These are phyloP conservation scores for Ceratoteleas bidentatus DNA, from an alignment of 1,140 invertebrate species.

Conservation along the genomic window DNA sequence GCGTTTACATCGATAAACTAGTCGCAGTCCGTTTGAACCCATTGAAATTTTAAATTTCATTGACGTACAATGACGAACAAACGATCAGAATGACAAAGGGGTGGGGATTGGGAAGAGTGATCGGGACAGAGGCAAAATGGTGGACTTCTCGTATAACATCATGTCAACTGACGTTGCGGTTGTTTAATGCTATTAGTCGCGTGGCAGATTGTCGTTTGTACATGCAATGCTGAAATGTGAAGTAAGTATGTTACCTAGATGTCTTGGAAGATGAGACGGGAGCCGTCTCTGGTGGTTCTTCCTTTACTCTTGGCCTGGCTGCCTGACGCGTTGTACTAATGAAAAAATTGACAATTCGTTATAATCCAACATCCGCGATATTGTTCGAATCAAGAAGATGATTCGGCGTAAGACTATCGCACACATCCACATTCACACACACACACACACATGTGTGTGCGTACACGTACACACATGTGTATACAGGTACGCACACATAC, in stretches of 20 bases:
- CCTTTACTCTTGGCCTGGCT: conserved; percentile 82
- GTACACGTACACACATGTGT: too few relatives aligned
- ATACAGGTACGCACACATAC: too few relatives aligned
- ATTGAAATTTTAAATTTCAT: too few relatives aligned
- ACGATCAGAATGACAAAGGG: too few relatives aligned
- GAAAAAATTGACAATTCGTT: conserved; percentile 83
- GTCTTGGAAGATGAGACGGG: conserved; percentile 79
- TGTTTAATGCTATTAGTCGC: conserved; percentile 54
- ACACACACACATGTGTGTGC: too few relatives aligned
- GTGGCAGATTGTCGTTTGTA: conserved; percentile 63
- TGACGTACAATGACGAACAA: too few relatives aligned
- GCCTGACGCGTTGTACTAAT: conserved; percentile 85
- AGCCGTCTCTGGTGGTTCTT: conserved; percentile 81
- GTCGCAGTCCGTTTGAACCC: too few relatives aligned
- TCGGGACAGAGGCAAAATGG: conserved; percentile 3
- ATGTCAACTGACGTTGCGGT: conserved; percentile 53
- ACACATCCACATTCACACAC: too few relatives aligned
- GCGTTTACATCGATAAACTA: too few relatives aligned
- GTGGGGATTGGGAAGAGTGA: too few relatives aligned
- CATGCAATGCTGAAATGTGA: conserved; percentile 76
- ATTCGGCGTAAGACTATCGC: conserved; percentile 46
- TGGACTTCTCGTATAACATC: not conserved
- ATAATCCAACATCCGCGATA: conserved; percentile 71
- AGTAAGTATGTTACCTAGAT: conserved; percentile 70
- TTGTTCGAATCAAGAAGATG: conserved; percentile 57